Evolutionary conservation across 2,888 invertebrate species (phyloP), one percentile per base, ranked within the genome.

Genomic region (Eristalis pertinax): DNA sequence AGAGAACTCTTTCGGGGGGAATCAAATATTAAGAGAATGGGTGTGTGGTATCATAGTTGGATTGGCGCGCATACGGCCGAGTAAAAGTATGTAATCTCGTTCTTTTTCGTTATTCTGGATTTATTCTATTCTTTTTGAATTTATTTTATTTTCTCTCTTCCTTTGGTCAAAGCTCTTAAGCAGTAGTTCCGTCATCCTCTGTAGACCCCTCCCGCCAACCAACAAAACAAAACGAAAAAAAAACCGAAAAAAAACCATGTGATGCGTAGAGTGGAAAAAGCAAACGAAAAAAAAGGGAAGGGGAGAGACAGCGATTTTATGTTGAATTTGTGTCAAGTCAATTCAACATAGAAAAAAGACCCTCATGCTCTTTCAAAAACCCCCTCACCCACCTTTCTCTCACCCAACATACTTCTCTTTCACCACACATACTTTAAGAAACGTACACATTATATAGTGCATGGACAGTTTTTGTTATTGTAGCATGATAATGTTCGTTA

Each of bases 301-400:
- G 15, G 26, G 35, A 56, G 56, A 11, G 35, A 73, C 58, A 62
- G 67, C 41, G 67, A 68, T 32, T 70, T 67, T 84, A 80, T 87
- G 84, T 76, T 84, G 79, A 87, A 87, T 84, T 84, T 79, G 81
- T 87, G 87, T 87, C 84, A 87, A 87, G 87, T 80, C 76, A 87
- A 79, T 75, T 84, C 76, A 84, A 76, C 84, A 87, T 87, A 87
- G 80, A 80, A 87, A 32, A 32, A 64, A 76, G 32, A 50, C 73
- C 75, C 41, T 60, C 15, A 15, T 26, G 32, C 60, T 60, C 73
- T 63, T 50, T 72, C 67, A 22, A 11, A 29, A 41, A 8, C 29
- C 69, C 68, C 67, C 50, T 32, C 43, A 43, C 29, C 43, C 43
- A 56, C 26, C 32, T 15, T 24, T 24, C 43, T 19, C 41, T 10